These are phyloP conservation scores for Poecilia velifera DNA, from an alignment of 2,797 vertebrate genomes.

Conservation along the genomic window DNA sequence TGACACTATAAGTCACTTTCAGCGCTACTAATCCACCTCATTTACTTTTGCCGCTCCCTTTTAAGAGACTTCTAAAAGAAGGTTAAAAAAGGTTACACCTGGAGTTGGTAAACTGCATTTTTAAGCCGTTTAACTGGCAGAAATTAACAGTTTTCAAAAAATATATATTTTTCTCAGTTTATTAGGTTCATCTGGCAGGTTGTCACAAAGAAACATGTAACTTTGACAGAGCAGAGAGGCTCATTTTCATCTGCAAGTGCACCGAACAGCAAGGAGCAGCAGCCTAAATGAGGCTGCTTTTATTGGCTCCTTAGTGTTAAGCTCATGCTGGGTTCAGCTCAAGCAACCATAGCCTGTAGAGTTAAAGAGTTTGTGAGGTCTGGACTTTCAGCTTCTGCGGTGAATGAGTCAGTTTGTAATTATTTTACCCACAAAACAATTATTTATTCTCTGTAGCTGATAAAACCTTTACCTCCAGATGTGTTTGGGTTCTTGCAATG, in stretches of 20 bases:
- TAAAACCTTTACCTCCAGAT: conserved; percentile 56
- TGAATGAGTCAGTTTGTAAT: conserved; percentile 52
- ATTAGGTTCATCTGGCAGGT: conserved; percentile 34
- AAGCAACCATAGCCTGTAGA: conserved; percentile 53
- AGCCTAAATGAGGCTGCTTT: conserved; percentile 68
- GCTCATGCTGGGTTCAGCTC: conserved; percentile 54
- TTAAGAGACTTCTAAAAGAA: too few relatives aligned
- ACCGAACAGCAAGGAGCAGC: conserved; percentile 55
- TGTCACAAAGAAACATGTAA: conserved; percentile 26
- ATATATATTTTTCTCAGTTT: conserved; percentile 16
- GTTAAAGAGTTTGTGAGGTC: conserved; percentile 69
- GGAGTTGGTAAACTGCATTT: background rate
- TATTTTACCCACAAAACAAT: conserved; percentile 58
- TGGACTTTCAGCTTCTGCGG: conserved; percentile 51
- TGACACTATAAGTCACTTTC: background rate
- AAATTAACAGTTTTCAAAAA: conserved; percentile 32
- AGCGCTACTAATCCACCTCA: background rate
- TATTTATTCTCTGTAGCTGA: conserved; percentile 62
- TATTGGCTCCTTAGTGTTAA: conserved; percentile 63
- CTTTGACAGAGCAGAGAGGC: conserved; percentile 55
- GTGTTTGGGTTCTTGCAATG: conserved; percentile 48
- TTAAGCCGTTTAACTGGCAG: conserved; percentile 11
- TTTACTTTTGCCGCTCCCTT: background rate
- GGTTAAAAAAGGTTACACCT: background rate
- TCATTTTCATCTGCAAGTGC: conserved; percentile 47